Conservation (phyloP, 2,888 invertebrate genomes). For the Psylliodes chrysocephalus region DNA sequence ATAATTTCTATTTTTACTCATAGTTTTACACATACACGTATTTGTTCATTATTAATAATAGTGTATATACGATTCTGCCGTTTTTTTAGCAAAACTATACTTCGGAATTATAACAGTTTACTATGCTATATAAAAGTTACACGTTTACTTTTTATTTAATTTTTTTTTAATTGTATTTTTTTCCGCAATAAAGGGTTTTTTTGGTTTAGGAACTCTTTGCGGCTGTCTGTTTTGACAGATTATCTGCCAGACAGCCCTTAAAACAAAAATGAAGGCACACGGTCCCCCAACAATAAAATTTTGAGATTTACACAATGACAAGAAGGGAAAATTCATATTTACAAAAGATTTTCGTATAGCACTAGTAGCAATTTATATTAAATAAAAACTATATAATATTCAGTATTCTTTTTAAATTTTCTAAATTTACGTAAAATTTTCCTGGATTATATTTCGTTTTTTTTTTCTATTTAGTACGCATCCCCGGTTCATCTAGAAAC, state of each 20-base stretch:
- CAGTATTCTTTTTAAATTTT: no score
- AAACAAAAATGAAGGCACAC: slow-evolving; percentile 63
- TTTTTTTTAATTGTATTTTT: slow-evolving; percentile 53
- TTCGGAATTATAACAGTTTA: slow-evolving; percentile 61
- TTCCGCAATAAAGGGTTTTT: slow-evolving; percentile 60
- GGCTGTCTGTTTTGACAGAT: slow-evolving; percentile 32
- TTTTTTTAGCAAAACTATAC: slow-evolving; percentile 62
- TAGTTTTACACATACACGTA: slow-evolving; percentile 57
- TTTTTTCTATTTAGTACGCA: no score
- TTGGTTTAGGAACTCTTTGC: slow-evolving; percentile 62
- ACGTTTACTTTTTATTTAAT: slow-evolving; percentile 54
- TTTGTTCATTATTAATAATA: slow-evolving; percentile 60
- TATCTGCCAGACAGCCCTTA: slow-evolving; percentile 33
- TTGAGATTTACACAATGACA: slow-evolving; percentile 43
- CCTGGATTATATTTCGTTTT: no score
- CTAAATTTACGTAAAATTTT: no score
- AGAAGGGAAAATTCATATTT: slow-evolving; percentile 23
- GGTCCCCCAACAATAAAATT: slow-evolving; percentile 64
- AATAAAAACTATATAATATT: no score
- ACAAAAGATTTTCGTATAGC: not conserved
- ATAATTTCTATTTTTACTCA: slow-evolving; percentile 21
- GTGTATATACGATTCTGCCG: slow-evolving; percentile 62
- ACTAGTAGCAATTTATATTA: slow-evolving; percentile 1
- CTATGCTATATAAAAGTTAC: slow-evolving; percentile 63
- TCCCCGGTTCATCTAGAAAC: no score